These are phyloP conservation scores for Onchidella celtica DNA, from an alignment of 2,888 invertebrate species.

Conservation along the genomic window DNA sequence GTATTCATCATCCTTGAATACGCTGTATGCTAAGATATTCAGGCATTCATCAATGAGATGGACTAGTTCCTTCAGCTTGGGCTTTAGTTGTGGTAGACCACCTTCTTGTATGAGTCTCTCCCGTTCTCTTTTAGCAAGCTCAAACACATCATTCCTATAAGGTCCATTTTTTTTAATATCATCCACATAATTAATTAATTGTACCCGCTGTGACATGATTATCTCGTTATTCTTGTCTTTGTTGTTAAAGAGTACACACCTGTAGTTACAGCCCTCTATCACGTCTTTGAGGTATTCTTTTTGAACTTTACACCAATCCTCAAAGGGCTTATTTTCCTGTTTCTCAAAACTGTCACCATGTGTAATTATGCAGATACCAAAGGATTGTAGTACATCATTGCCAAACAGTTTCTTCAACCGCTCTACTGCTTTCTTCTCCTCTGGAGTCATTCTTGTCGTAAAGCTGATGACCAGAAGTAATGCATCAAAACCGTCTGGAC, in stretches of 20 bases:
- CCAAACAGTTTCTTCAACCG: constrained; percentile 43
- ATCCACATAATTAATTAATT: constrained; percentile 33
- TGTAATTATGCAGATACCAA: constrained; percentile 45
- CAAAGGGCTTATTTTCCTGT: constrained; percentile 18
- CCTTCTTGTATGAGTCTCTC: constrained; percentile 6
- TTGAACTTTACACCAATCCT: constrained; percentile 26
- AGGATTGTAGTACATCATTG: constrained; percentile 38
- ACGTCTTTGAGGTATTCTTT: constrained; percentile 22
- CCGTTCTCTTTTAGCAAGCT: constrained; percentile 35
- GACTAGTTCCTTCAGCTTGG: constrained; percentile 34
- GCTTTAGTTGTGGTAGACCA: constrained; percentile 29
- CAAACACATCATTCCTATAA: constrained; percentile 40
- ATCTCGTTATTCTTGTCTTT: constrained; percentile 11
- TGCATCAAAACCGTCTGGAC: constrained; percentile 43
- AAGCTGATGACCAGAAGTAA: constrained; percentile 41
- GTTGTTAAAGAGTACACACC: constrained; percentile 49
- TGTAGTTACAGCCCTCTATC: constrained; percentile 39
- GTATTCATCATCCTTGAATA: no score
- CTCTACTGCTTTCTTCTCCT: constrained; percentile 44
- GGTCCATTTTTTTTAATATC: constrained; percentile 32
- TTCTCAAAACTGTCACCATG: constrained; percentile 42
- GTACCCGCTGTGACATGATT: constrained; percentile 29
- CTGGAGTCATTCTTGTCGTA: constrained; percentile 38
- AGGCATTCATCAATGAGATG: no score
- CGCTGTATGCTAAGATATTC: no score